Percentiles rank a stretch among this genome's conserved stretches.
Evolutionary conservation across 2,797 vertebrate species (phyloP).

Genomic region (Picus viridis): DNA sequence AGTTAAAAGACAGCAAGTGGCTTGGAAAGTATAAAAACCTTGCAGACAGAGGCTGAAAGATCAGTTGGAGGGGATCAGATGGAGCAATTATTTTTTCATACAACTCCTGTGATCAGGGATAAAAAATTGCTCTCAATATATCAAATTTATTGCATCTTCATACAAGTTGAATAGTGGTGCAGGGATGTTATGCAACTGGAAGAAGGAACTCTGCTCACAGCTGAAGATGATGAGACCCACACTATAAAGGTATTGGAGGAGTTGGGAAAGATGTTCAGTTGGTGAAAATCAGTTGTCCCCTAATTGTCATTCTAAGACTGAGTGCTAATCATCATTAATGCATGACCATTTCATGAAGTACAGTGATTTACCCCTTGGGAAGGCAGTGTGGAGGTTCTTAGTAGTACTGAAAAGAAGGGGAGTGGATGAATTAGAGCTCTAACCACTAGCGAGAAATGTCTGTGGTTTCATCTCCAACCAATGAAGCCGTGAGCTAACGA

Average conservation of each 20-base stretch:
- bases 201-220: not conserved
- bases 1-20: not conserved
- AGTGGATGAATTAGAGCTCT: not conserved
- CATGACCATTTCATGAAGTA: not conserved
- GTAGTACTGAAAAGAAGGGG: not conserved
- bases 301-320: not conserved
- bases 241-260: not conserved
- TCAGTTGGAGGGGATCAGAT: not conserved
- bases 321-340: constrained; percentile 19
- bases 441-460: constrained; percentile 31
- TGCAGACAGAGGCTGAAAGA: not conserved
- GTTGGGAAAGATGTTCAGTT: not conserved
- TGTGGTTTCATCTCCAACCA: constrained; percentile 59
- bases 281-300: not conserved
- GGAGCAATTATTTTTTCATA: not conserved
- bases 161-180: not conserved
- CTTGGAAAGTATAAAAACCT: not conserved
- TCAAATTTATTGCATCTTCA: not conserved
- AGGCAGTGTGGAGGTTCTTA: constrained; percentile 39
- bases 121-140: not conserved
- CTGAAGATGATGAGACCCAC: not conserved
- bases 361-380: constrained; percentile 29
- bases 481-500: constrained; percentile 56
- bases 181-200: not conserved
- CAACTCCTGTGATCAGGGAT: not conserved